Evolutionary conservation across 1,140 invertebrate species (phyloP).

Genomic region (Hyphantria cunea): DNA sequence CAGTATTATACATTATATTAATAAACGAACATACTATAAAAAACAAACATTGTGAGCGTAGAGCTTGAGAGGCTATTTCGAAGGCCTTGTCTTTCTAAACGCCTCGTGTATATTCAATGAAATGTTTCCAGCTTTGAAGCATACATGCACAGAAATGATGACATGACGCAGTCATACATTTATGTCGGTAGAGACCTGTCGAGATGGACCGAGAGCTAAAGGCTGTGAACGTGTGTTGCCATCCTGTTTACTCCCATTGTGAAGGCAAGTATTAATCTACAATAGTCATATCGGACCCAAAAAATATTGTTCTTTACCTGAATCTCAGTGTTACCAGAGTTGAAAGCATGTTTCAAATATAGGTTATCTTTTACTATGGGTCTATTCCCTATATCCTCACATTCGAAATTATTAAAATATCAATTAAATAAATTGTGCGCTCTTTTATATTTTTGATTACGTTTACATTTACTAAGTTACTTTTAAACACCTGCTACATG

Average conservation of each 20-base stretch:
- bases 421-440: too few species aligned
- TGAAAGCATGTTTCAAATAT: too few species aligned
- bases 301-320: too few species aligned
- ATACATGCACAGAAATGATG: conserved; percentile 41
- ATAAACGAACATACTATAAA: conserved; percentile 16
- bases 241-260: conserved; percentile 22
- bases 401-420: too few species aligned
- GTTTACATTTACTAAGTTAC: too few species aligned
- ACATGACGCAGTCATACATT: conserved; percentile 47
- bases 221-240: conserved; percentile 54
- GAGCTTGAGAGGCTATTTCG: not conserved
- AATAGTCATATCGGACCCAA: not conserved
- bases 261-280: conserved; percentile 1
- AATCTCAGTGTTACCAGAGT: too few species aligned
- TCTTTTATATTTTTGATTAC: too few species aligned
- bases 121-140: conserved; percentile 11
- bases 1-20: conserved; percentile 29
- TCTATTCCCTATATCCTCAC: too few species aligned
- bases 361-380: too few species aligned
- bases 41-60: not conserved
- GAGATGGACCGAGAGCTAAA: conserved; percentile 53
- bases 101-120: too few species aligned
- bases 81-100: too few species aligned
- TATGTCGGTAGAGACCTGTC: conserved; percentile 54
- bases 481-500: too few species aligned